Evolutionary conservation across 2,113 vertebrate genomes (phyloP).

Genomic region (Pedionomus torquatus): DNA sequence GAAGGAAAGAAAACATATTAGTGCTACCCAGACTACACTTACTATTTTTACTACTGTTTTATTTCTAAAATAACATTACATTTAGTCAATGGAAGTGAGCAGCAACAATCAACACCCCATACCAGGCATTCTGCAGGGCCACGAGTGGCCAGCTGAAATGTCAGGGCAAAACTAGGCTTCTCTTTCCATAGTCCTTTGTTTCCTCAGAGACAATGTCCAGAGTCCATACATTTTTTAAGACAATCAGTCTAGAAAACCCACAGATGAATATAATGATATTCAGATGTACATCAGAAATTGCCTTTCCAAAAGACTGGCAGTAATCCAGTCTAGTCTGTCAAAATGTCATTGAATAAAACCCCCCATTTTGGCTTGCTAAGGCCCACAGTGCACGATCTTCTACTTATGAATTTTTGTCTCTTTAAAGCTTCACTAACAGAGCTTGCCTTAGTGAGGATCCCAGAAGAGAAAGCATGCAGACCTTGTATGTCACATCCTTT

Average conservation of each 20-base stretch:
- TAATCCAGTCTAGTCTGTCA: background rate
- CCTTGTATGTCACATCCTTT: background rate
- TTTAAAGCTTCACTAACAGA: background rate
- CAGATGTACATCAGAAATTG: background rate
- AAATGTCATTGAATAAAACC: background rate
- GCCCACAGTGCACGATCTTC: background rate
- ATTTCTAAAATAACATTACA: background rate
- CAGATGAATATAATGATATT: background rate
- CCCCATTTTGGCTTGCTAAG: background rate
- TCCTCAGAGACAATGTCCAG: background rate
- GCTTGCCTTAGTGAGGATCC: background rate
- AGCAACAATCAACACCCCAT: background rate
- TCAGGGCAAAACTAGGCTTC: background rate
- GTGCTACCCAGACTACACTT: background rate
- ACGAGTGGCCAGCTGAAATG: background rate
- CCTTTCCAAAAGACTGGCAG: background rate
- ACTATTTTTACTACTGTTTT: slow-evolving; percentile 2
- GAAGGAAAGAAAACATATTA: background rate
- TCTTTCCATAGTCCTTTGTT: background rate
- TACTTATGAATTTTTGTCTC: background rate
- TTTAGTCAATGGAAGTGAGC: background rate
- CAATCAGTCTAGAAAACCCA: background rate
- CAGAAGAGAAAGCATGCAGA: background rate
- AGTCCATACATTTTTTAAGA: background rate
- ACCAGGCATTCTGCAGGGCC: background rate